These are phyloP conservation scores for Otus sunia DNA, from an alignment of 2,113 vertebrate species.

Conservation along the genomic window DNA sequence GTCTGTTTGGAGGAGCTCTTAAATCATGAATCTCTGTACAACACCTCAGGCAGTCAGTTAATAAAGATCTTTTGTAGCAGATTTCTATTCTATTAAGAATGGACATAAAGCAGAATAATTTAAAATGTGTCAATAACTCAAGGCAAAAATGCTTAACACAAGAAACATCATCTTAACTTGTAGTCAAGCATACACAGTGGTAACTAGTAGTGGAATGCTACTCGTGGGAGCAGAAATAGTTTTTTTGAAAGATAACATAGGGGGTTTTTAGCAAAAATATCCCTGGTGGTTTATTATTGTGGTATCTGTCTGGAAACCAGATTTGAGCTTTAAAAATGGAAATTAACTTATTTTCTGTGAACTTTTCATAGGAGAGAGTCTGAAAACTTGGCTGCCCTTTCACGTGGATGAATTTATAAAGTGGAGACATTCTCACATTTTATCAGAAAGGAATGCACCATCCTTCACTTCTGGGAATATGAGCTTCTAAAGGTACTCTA, in stretches of 20 bases:
- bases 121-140: slow-evolving; percentile 74
- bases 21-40: slow-evolving; percentile 59
- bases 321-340: neutral
- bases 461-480: neutral
- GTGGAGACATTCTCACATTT: neutral
- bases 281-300: neutral
- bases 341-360: neutral
- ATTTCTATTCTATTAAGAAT: slow-evolving; percentile 71
- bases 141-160: slow-evolving; percentile 66
- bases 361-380: neutral
- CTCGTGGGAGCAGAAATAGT: neutral
- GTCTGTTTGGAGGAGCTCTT: slow-evolving; percentile 61
- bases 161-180: slow-evolving; percentile 31
- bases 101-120: slow-evolving; percentile 73
- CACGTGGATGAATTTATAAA: neutral
- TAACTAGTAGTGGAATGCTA: neutral
- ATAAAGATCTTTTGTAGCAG: slow-evolving; percentile 72
- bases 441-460: neutral
- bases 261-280: neutral
- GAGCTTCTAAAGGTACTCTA: neutral
- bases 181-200: neutral
- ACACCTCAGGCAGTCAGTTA: slow-evolving; percentile 70
- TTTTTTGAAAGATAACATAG: neutral
- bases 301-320: neutral
- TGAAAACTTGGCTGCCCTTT: neutral